Conservation (phyloP, 2,113 vertebrate genomes). For the Laticauda laticaudata region DNA sequence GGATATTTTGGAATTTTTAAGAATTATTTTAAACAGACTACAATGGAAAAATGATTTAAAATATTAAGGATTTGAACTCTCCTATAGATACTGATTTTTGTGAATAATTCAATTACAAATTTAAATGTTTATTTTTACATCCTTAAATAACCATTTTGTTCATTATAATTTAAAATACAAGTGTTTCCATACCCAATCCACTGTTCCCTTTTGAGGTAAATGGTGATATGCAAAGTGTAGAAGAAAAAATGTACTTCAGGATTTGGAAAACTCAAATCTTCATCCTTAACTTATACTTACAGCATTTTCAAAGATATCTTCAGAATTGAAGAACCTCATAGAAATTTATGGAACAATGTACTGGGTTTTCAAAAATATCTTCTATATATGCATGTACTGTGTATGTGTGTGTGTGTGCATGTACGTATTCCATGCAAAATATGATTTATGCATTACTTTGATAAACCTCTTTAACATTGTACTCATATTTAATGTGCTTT, state of each 20-base stretch:
- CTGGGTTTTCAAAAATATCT: not conserved
- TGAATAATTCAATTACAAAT: slow-evolving; percentile 36
- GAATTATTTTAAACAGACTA: slow-evolving; percentile 13
- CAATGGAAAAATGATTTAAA: slow-evolving; percentile 7
- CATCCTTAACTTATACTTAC: not conserved
- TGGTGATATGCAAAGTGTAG: not conserved
- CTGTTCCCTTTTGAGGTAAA: not conserved
- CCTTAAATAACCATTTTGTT: slow-evolving; percentile 35
- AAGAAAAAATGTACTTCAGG: not conserved
- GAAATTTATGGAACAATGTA: not conserved
- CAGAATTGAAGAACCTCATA: not conserved
- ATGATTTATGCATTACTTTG: no score
- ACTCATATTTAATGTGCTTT: not conserved
- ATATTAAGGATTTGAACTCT: not conserved
- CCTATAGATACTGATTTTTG: slow-evolving; percentile 11
- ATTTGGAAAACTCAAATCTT: not conserved
- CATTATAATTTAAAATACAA: slow-evolving; percentile 1
- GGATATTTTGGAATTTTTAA: not conserved
- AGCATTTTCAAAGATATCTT: not conserved
- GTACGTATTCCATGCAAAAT: no score
- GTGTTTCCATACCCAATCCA: not conserved
- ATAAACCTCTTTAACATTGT: not conserved
- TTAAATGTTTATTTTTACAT: slow-evolving; percentile 33
- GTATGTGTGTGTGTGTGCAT: no score
- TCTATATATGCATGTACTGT: not conserved